Evolutionary conservation across 2,888 invertebrate species (phyloP).

Genomic region (Tholera decimalis): DNA sequence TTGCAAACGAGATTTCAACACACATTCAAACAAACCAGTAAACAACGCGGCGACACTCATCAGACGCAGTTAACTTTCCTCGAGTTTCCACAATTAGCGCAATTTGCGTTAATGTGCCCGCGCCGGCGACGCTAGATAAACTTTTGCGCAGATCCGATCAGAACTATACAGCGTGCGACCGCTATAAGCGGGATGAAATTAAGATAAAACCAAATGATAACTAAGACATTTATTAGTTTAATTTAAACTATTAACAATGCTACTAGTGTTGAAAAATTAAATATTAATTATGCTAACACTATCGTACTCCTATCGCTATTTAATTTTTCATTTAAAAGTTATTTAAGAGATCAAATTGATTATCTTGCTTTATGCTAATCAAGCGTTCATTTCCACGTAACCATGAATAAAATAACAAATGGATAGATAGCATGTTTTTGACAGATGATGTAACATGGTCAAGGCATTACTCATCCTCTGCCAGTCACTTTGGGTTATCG

Average conservation of each 20-base stretch:
- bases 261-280: slow-evolving; percentile 30
- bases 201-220: slow-evolving; percentile 57
- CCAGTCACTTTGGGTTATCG: slow-evolving; percentile 48
- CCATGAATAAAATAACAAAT: slow-evolving; percentile 52
- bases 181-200: slow-evolving; percentile 56
- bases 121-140: slow-evolving; percentile 71
- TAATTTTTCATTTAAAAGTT: slow-evolving; percentile 25
- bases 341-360: slow-evolving; percentile 57
- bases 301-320: slow-evolving; percentile 23
- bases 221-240: slow-evolving; percentile 43
- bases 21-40: slow-evolving; percentile 48
- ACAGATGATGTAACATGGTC: slow-evolving; percentile 64
- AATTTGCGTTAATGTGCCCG: slow-evolving; percentile 76
- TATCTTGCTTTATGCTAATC: slow-evolving; percentile 63
- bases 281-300: slow-evolving; percentile 19
- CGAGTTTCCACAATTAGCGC: slow-evolving; percentile 83
- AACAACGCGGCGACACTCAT: slow-evolving; percentile 62
- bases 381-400: slow-evolving; percentile 53
- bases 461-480: slow-evolving; percentile 53
- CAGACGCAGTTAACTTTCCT: slow-evolving; percentile 71
- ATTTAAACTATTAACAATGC: slow-evolving; percentile 34
- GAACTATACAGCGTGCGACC: slow-evolving; percentile 62
- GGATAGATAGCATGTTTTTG: slow-evolving; percentile 59
- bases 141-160: slow-evolving; percentile 74
- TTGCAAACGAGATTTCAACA: slow-evolving; percentile 60